These are phyloP conservation scores for Petrocephalus sullivani DNA, from an alignment of 2,797 vertebrate genomes.

Conservation along the genomic window DNA sequence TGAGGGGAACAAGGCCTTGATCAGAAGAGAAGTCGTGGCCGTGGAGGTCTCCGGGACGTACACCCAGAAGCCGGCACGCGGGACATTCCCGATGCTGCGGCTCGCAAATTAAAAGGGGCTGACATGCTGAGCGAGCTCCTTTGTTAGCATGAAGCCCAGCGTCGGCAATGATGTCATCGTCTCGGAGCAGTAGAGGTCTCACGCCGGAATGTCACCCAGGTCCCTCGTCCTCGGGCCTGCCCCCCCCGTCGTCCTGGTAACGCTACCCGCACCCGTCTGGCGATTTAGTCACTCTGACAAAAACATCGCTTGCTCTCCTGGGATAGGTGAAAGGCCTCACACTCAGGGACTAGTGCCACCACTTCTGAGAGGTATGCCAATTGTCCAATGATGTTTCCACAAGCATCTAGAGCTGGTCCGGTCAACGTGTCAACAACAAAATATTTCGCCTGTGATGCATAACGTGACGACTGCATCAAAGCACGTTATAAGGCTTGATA, in stretches of 20 bases:
- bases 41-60: not conserved
- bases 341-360: not conserved
- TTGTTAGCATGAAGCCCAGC: not conserved
- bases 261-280: not conserved
- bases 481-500: no score
- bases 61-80: not conserved
- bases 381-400: not conserved
- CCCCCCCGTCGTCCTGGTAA: constrained; percentile 4
- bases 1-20: not conserved
- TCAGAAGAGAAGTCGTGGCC: not conserved
- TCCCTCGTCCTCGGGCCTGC: not conserved
- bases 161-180: not conserved
- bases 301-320: not conserved
- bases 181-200: constrained; percentile 11
- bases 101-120: not conserved
- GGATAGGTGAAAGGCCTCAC: not conserved
- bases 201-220: constrained; percentile 7
- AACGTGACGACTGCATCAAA: not conserved
- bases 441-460: not conserved
- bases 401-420: not conserved
- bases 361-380: not conserved
- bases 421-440: not conserved
- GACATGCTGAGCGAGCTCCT: not conserved
- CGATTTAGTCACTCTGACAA: not conserved
- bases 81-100: not conserved